Percentiles rank a stretch among this genome's conserved stretches.
Evolutionary conservation across 2,888 invertebrate species (phyloP).

Genomic region (Drosophila putrida): DNA sequence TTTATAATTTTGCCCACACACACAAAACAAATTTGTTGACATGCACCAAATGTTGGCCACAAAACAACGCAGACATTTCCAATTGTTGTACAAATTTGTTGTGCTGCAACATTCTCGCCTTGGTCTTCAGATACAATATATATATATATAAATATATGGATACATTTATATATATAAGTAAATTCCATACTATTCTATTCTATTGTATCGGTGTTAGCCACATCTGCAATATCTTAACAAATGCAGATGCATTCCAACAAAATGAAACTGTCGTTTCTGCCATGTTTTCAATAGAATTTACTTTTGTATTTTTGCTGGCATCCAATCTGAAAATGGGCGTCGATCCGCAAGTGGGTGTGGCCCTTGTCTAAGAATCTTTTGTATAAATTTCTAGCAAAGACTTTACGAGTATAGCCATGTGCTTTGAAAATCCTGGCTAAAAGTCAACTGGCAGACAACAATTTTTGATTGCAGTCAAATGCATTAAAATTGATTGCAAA

Average conservation of each 20-base stretch:
- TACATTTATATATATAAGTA: neutral
- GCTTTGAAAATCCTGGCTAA: conserved; percentile 36
- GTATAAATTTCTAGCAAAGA: conserved; percentile 47
- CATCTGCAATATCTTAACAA: conserved; percentile 71
- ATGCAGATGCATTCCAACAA: conserved; percentile 50
- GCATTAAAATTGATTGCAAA: conserved; percentile 73
- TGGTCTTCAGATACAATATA: conserved; percentile 43
- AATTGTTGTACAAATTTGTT: conserved; percentile 68
- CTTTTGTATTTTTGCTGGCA: conserved; percentile 63
- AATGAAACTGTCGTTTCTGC: conserved; percentile 36
- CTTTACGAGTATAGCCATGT: conserved; percentile 20
- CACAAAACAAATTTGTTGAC: conserved; percentile 73
- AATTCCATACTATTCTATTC: conserved; percentile 9
- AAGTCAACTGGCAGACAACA: conserved; percentile 59
- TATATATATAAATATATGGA: conserved; percentile 33
- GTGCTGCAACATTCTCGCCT: conserved; percentile 59
- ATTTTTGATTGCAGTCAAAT: conserved; percentile 76
- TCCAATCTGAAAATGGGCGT: conserved; percentile 57
- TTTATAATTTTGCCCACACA: conserved; percentile 71
- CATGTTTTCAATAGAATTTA: conserved; percentile 64
- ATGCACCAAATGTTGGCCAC: conserved; percentile 72
- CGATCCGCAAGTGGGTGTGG: conserved; percentile 54
- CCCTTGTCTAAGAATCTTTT: conserved; percentile 52
- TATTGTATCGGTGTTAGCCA: conserved; percentile 30
- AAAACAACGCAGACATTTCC: conserved; percentile 54